Evolutionary conservation across 2,113 vertebrate species (phyloP), one percentile per base, ranked within the genome.

Genomic region (Tragelaphus strepsiceros): DNA sequence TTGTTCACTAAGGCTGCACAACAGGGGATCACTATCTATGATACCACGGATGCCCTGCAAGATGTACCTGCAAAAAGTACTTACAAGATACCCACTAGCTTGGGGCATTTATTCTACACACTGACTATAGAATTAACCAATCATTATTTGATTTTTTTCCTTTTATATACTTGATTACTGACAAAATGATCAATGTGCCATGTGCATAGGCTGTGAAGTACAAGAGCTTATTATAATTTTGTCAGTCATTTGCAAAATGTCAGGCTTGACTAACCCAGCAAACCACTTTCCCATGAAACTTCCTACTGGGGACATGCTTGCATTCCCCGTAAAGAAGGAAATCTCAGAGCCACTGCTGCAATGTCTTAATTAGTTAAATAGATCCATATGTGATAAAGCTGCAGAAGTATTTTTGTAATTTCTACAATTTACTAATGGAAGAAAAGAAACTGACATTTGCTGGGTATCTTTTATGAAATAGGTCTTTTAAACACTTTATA

Each of bases 31-130:
- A 43, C 21, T 43, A 43, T 24, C 32, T 24, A 12, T 87, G n/a
- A 39, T 17, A 14, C 32, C 77, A 7, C 7, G 61, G 61, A 15
- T 15, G 28, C 6, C 61, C 2, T 30, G 61, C 13, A 30, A 30
- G 61, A 30, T 15, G 59, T 61, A 30, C 59, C 26, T 61, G 5
- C 26, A 28, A 61, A 11, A 61, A 61, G 5, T 62, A 12, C 2
- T 15, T n/a, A 0, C 1, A 32, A 46, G 77, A 61, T 61, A 24
- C 0, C 1, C 0, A 9, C n/a, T 84, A 13, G 22, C 3, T 9
- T 58, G 11, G 19, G 13, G 2, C 43, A n/a, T n/a, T 39, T 77
- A 24, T 53, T 49, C 3, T 12, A 32, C 14, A 49, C 1, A 1
- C 4, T 46, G 5, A 39, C 3, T 54, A 28, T 19, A 83, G 30